Base-by-base conservation (phyloP, 2,113 vertebrate genomes). In the Oreochromis aureus region DNA sequence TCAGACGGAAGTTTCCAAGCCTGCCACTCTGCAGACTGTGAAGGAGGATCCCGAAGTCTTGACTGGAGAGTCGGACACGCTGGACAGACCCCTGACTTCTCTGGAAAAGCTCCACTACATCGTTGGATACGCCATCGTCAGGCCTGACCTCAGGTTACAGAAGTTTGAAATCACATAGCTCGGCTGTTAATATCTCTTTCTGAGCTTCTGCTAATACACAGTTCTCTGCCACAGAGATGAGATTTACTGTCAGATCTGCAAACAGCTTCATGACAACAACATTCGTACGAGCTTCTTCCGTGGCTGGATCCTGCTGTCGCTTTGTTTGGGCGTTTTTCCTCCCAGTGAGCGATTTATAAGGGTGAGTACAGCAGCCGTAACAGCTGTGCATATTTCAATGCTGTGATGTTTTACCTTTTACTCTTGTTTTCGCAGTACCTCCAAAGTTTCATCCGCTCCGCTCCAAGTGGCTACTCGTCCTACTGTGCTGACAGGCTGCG, bases 181-280 rank as follows among this genome's bases (percentile, higher is more conserved):
- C 6, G 7, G 8, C 15, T 19, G 8, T 22, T 46, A n/a, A 1
- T 10, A 16, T 71, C 1, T 84, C 1, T 63, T 54, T 86, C 8
- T 66, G 19, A 59, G 6, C 32, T 27, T 83, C 18, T 27, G 1
- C 18, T 80, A 10, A 91, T 11, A 6, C 27, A 76, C 4, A 10
- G 7, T 78, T 89, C 91, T 59, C 1, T 91, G 7, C 86, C 11
- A 51, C 89, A 99, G 99, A 91, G 99, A 99, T 88, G 99, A 99
- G 93, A 98, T 99, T 90, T 99, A 99, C 91, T 99, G 98, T 94
- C 99, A 99, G 96, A 99, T 99, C 96, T 99, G 98, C 93, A 99
- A 99, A 93, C 99, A 99, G 91, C 97, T 99, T 63, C 97, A 97
- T 2, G 97, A 97, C 30, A 99, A 99, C 94, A 95, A 86, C 85